phyloP scores from a whole-genome alignment of 2,113 vertebrate species.

The Ascaphus truei region DNA sequence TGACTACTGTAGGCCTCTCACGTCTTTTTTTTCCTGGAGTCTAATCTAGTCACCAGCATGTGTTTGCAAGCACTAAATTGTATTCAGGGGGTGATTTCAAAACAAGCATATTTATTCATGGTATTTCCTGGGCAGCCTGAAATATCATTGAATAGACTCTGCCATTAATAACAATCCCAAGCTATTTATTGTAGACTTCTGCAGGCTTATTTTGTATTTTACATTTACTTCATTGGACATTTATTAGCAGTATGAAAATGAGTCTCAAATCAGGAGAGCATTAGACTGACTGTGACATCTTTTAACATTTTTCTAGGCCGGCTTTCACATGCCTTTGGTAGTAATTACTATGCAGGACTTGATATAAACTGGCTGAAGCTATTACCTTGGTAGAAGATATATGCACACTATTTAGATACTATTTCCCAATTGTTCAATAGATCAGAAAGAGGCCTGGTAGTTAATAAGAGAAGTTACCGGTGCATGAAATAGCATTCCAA shows the following conservation, averaged over 20 bases:
- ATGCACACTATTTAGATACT: constrained; percentile 9
- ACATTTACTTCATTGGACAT: neutral
- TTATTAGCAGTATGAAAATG: neutral
- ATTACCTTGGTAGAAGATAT: constrained; percentile 29
- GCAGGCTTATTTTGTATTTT: neutral
- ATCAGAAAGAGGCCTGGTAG: neutral
- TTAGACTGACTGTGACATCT: neutral
- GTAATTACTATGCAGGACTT: constrained; percentile 26
- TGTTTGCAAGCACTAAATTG: too few relatives aligned
- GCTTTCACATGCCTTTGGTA: neutral
- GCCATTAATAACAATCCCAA: neutral
- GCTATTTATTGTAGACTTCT: neutral
- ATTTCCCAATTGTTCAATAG: constrained; percentile 34
- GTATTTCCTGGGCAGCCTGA: too few relatives aligned
- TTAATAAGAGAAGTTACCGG: constrained; percentile 13
- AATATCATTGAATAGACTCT: too few relatives aligned
- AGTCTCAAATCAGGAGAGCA: constrained; percentile 1
- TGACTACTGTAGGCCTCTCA: too few relatives aligned
- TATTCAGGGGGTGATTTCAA: too few relatives aligned
- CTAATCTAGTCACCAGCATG: too few relatives aligned
- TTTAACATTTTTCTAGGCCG: neutral
- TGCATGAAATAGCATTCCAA: constrained; percentile 27
- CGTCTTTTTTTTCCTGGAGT: too few relatives aligned
- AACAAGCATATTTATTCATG: too few relatives aligned
- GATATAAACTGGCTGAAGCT: neutral